Evolutionary conservation across 2,888 invertebrate species (phyloP).

Genomic region (Parascotia fuliginaria): DNA sequence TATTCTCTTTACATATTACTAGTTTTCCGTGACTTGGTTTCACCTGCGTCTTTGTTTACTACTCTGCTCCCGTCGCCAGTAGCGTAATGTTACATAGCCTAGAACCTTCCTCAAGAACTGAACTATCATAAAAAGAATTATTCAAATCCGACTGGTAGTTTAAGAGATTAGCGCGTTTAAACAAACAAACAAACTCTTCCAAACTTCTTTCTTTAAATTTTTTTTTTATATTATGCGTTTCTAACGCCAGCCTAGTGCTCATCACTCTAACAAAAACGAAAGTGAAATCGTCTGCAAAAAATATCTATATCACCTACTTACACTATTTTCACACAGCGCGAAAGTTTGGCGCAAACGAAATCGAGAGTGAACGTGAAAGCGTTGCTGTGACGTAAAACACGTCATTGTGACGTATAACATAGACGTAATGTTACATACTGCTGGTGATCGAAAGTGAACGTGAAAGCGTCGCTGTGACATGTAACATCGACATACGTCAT

Average conservation of each 20-base stretch:
- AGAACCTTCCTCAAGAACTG: too few relatives aligned
- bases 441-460: conserved; percentile 3
- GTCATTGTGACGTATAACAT: conserved; percentile 6
- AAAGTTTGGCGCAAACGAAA: conserved; percentile 49
- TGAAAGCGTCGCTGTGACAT: conserved; percentile 21
- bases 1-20: too few relatives aligned
- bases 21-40: too few relatives aligned
- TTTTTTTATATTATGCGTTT: background rate
- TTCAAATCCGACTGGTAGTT: too few relatives aligned
- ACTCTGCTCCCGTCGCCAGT: too few relatives aligned
- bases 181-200: too few relatives aligned
- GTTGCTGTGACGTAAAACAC: conserved; percentile 4
- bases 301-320: conserved; percentile 24
- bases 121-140: too few relatives aligned
- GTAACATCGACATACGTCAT: conserved; percentile 2
- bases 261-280: background rate
- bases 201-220: background rate
- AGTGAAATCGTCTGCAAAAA: conserved; percentile 2
- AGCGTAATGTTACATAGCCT: too few relatives aligned
- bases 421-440: too few relatives aligned
- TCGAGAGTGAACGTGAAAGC: conserved; percentile 42
- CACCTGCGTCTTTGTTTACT: too few relatives aligned
- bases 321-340: conserved; percentile 16
- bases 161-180: too few relatives aligned
- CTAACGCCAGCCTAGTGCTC: too few relatives aligned